phyloP scores from a whole-genome alignment of 2,888 invertebrate genomes.

The Erebia epiphron region DNA sequence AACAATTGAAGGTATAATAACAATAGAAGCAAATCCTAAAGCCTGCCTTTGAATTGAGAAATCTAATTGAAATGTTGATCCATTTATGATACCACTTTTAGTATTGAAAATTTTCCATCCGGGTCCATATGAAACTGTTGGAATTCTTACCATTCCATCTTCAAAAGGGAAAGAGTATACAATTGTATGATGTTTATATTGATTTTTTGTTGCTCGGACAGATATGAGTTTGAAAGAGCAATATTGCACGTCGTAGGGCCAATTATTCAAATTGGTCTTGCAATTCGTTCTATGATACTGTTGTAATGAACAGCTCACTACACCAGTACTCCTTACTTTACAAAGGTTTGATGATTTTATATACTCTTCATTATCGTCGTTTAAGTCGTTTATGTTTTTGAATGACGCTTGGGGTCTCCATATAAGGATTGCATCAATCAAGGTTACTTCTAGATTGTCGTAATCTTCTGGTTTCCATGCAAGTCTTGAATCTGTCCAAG shows the following conservation, averaged over 20 bases:
- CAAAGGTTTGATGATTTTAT: slow-evolving; percentile 38
- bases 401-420: slow-evolving; percentile 45
- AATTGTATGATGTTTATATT: slow-evolving; percentile 21
- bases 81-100: slow-evolving; percentile 39
- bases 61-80: slow-evolving; percentile 45
- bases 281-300: slow-evolving; percentile 40
- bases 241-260: slow-evolving; percentile 54
- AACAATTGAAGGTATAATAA: slow-evolving; percentile 51
- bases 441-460: slow-evolving; percentile 33
- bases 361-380: slow-evolving; percentile 24
- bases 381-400: slow-evolving; percentile 40
- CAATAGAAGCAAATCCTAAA: slow-evolving; percentile 45
- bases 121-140: slow-evolving; percentile 46
- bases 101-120: slow-evolving; percentile 57
- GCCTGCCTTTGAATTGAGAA: slow-evolving; percentile 56
- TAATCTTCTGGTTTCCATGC: slow-evolving; percentile 46
- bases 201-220: background rate
- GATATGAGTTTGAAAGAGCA: slow-evolving; percentile 45
- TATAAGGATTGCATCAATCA: slow-evolving; percentile 27
- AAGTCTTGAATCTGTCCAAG: slow-evolving; percentile 45
- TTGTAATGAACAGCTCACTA: slow-evolving; percentile 37
- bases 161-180: slow-evolving; percentile 36
- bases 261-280: slow-evolving; percentile 46
- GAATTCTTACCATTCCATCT: slow-evolving; percentile 34
- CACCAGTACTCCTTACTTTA: slow-evolving; percentile 41